Evolutionary conservation across 37 sponge, comb jelly and placozoan genomes (phyloP).

Genomic region (Haliclona indistincta): DNA sequence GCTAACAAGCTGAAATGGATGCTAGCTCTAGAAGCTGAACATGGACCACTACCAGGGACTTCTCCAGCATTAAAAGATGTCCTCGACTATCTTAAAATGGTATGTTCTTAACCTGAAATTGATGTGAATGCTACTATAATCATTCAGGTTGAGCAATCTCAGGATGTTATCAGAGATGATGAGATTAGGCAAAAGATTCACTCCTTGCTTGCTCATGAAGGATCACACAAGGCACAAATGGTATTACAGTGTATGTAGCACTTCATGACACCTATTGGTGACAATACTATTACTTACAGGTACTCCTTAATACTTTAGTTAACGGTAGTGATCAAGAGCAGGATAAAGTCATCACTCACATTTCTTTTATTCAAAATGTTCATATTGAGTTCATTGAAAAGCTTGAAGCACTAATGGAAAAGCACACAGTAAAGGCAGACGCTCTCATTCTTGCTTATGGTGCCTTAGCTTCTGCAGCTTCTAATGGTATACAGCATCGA

Average conservation of each 20-base stretch:
- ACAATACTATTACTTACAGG: conserved; percentile 1
- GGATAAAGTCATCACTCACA: conserved; percentile 1
- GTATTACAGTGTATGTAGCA: neutral
- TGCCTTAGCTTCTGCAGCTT: conserved; percentile 10
- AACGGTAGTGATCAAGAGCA: conserved; percentile 15
- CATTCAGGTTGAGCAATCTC: conserved; percentile 1
- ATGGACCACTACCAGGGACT: conserved; percentile 36
- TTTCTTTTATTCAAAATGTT: conserved; percentile 8
- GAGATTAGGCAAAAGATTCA: conserved; percentile 45
- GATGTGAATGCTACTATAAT: neutral
- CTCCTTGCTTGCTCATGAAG: conserved; percentile 42
- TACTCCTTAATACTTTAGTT: conserved; percentile 6
- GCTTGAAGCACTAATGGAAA: conserved; percentile 18
- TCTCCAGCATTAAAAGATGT: conserved; percentile 21
- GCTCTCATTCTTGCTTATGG: conserved; percentile 33
- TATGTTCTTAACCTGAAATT: neutral
- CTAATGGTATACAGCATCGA: neutral
- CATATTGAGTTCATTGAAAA: conserved; percentile 7
- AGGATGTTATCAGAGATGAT: conserved; percentile 4
- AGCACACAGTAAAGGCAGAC: conserved; percentile 1
- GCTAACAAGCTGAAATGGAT: conserved; percentile 28
- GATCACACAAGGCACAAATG: conserved; percentile 29
- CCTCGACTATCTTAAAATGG: conserved; percentile 33
- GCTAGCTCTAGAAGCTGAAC: conserved; percentile 34
- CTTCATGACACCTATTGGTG: neutral